Percentiles rank a stretch among this genome's conserved stretches.
phyloP scores from a whole-genome alignment of 2,113 vertebrate genomes.

The Eptesicus fuscus region DNA sequence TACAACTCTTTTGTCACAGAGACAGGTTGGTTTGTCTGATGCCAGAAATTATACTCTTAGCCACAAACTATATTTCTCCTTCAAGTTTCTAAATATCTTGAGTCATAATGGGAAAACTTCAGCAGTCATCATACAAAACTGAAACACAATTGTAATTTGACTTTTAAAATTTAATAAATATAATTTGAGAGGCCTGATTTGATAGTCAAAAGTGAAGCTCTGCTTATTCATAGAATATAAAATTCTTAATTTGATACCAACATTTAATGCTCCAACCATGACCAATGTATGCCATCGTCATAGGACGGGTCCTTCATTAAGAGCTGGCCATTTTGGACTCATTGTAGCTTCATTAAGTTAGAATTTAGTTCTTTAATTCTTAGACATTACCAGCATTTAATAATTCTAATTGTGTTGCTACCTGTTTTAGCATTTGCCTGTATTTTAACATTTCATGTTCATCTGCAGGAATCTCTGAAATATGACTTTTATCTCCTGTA shows the following conservation, averaged over 20 bases:
- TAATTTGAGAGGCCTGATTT: background rate
- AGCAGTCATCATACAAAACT: background rate
- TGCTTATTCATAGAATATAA: background rate
- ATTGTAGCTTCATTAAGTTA: conserved; percentile 29
- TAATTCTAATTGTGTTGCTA: background rate
- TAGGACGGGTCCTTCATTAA: conserved; percentile 1
- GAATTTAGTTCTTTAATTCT: background rate
- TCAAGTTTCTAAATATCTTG: background rate
- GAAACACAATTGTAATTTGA: background rate
- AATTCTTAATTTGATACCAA: background rate
- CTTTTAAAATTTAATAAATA: background rate
- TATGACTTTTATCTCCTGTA: background rate
- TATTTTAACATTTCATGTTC: background rate
- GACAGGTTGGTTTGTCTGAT: background rate
- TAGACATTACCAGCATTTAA: background rate
- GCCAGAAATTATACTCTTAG: background rate
- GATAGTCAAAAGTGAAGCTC: background rate
- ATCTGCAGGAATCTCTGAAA: background rate
- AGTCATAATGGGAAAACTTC: background rate
- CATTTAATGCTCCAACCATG: background rate
- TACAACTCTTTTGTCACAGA: background rate
- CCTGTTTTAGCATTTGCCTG: background rate
- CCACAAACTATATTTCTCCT: background rate
- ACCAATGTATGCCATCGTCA: background rate
- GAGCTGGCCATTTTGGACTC: background rate